Evolutionary conservation across 2,797 vertebrate genomes (phyloP), one percentile per base, ranked within the genome.

Genomic region (Xiphophorus birchmanni): DNA sequence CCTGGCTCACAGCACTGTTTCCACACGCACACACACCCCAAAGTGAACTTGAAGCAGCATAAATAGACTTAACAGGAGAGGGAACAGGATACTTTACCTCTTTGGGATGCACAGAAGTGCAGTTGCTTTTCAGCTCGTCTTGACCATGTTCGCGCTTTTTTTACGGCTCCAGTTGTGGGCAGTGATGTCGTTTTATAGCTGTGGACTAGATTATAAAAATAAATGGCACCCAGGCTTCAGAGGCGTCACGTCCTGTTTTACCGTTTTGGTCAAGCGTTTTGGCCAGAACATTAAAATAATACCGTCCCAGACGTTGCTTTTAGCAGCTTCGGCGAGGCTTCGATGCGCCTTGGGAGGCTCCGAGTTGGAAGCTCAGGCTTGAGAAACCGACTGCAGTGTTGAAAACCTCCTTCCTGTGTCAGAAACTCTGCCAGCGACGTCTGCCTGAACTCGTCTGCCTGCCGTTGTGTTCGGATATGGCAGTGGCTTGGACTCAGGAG

Each of bases 341-440:
- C 40, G 13, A 71, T 40, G 44, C 84, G 88, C 84, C 84, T 74
- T 2, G 74, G 85, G 90, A 77, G 87, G 85, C 82, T 86, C 74
- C 0, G 84, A 75, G 78, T 77, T 67, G 83, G 44, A 52, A 74
- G 82, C 81, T 76, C 26, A 6, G 67, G 71, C 80, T 84, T 84
- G 86, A 92, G 91, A 90, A 93, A 87, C 84, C 76, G 80, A 79
- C 83, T 4, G 3, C 60, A 4, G 86, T 78, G 90, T 81, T 91
- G 87, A 93, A 93, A 93, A 89, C 47, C 75, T 18, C 80, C 81
- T 92, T 93, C 92, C 92, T 92, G 90, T 79, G 83, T 90, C 52
- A 13, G 85, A 87, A 74, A 5, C 80, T 71, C 81, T 88, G 87
- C 90, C 91, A 92, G 87, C 80, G 60, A 21, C 73, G 74, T 90